Base-by-base conservation (phyloP, 2,113 vertebrate species). In the Cinclus cinclus region DNA sequence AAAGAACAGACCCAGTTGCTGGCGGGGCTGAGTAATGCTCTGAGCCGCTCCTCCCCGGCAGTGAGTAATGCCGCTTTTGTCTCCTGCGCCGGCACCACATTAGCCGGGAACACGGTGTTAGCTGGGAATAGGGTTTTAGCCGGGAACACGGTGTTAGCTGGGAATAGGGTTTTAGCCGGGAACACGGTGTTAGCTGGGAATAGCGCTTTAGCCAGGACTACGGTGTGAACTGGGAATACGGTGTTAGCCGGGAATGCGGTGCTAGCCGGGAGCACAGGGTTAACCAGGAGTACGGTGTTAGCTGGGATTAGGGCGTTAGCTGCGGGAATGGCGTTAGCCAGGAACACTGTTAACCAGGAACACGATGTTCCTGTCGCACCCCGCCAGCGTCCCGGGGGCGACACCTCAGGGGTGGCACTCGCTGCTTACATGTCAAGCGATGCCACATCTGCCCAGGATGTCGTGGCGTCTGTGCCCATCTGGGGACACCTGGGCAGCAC, bases 21-120 rank as follows among this genome's bases (percentile, higher is more conserved):
- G 95, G 83, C 67, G 59, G 92, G 94, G 94, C 73, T 96, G 96
- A 94, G 93, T 96, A 96, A 98, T 73, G 83, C 10, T 23, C 89
- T 69, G 91, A 91, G 95, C 90, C 30, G 69, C 87, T 92, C 90
- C 96, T 97, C 90, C 90, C 77, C 69, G 7, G 92, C 94, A 65
- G 79, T 96, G 97, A 97, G 86, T 95, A 96, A 97, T 73, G 30
- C 19, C 16, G 64, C 86, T 87, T 92, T 75, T 92, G 69, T 90
- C 23, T 75, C 62, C 88, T 16, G 67, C 42, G 30, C 82, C 78
- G 58, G 90, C 94, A 68, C 23, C 87, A 9, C 70, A 7, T 69
- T 90, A 62, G 79, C 87, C 41, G 63, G 76, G 82, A 65, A 94
- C 30, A 19, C 31, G 35, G 79, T 1, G 44, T 35, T n/a, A 59